Percentiles rank a stretch among this genome's conserved stretches.
Conservation (phyloP, 2,797 vertebrate species). For the Setipinna tenuifilis region DNA sequence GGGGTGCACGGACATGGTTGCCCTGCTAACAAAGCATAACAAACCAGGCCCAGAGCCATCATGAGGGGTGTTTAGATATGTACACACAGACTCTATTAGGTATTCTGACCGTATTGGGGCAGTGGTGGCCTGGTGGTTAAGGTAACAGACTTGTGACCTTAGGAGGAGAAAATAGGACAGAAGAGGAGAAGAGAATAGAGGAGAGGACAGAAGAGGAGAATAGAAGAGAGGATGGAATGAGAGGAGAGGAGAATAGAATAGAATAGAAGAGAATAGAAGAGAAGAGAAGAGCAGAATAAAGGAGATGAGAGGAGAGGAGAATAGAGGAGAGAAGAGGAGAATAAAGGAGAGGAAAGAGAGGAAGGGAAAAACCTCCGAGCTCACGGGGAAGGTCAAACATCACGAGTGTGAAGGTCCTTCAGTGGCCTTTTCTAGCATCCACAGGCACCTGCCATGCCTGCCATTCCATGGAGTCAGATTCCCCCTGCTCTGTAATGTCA, state of each 20-base stretch:
- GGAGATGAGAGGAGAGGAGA: constrained; percentile 50
- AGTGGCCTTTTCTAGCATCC: background rate
- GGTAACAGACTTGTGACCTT: too few species aligned
- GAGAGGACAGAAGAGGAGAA: constrained; percentile 42
- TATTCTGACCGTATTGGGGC: too few species aligned
- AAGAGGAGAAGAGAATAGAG: constrained; percentile 55
- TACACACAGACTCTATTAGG: too few species aligned
- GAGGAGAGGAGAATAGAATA: constrained; percentile 29
- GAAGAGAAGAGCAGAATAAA: constrained; percentile 44
- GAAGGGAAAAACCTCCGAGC: constrained; percentile 20
- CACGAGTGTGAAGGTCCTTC: background rate
- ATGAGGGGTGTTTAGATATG: constrained; percentile 66
- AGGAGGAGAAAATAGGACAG: too few species aligned
- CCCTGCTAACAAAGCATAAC: constrained; percentile 64
- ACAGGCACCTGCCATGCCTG: constrained; percentile 36
- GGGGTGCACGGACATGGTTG: constrained; percentile 47
- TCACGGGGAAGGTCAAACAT: constrained; percentile 1
- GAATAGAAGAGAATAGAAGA: background rate
- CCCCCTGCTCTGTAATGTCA: background rate
- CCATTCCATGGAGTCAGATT: constrained; percentile 27
- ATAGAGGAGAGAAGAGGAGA: background rate
- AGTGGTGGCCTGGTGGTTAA: too few species aligned
- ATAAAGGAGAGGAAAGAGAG: constrained; percentile 32
- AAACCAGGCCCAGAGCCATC: constrained; percentile 58
- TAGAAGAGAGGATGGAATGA: constrained; percentile 41